These are phyloP conservation scores for Falco peregrinus DNA, from an alignment of 2,797 vertebrate species.

Conservation along the genomic window DNA sequence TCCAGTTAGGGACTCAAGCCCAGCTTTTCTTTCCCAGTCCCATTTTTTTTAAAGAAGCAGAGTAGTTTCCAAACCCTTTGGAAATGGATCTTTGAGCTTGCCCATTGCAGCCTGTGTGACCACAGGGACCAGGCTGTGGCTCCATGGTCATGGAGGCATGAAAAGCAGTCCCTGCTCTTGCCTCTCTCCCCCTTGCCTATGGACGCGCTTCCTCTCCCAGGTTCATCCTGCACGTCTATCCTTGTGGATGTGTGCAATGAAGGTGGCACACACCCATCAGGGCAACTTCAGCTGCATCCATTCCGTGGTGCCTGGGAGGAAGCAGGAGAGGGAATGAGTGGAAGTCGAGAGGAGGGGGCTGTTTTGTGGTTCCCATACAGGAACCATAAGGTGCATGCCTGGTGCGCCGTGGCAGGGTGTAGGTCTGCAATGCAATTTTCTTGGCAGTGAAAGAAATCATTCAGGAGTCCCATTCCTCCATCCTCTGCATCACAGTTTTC, in stretches of 20 bases:
- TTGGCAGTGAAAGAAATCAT: background rate
- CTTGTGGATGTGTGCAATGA: accelerated
- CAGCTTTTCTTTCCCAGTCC: background rate
- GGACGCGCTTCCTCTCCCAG: accelerated
- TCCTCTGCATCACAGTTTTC: background rate
- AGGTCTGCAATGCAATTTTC: background rate
- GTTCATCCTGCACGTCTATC: background rate
- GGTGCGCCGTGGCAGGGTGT: too few relatives aligned
- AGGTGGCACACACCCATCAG: background rate
- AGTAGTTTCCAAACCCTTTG: background rate
- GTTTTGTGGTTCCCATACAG: background rate
- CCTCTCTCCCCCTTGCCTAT: background rate
- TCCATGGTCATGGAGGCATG: background rate
- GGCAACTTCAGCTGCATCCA: background rate
- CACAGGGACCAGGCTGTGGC: background rate
- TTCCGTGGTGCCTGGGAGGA: background rate
- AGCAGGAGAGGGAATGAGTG: background rate
- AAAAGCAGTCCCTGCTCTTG: background rate
- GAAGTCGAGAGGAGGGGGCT: background rate
- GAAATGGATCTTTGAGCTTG: background rate
- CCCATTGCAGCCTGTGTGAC: background rate
- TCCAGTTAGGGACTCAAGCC: conserved; percentile 9
- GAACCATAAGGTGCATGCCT: background rate
- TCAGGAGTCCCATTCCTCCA: background rate
- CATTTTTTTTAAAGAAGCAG: background rate